Base-by-base conservation (phyloP, 2,113 vertebrate species). In the Mustela nigripes region DNA sequence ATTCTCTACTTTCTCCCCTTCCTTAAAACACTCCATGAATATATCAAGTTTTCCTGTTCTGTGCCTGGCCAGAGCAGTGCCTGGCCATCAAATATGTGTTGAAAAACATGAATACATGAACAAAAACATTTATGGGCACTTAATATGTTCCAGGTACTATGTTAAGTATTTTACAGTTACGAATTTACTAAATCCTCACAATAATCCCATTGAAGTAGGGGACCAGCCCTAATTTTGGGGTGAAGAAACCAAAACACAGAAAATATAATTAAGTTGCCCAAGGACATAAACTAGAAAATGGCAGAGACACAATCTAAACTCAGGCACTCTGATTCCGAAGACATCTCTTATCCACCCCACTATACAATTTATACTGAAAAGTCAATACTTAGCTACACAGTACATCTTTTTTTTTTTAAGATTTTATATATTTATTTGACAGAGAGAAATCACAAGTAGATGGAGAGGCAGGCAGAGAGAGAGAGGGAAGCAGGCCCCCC, bases 41-140 rank as follows among this genome's bases (percentile, higher is more conserved):
- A n/a, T 39, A 65, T 33, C 31, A 31, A 69, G 58, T 84, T 96
- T 62, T 97, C 48, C 58, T 87, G 9, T 28, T 95, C 58, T 88
- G 4, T 28, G 39, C 39, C 39, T 42, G 39, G 39, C 39, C 42
- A 86, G 16, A 89, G 81, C 58, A 81, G 65, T 88, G 24, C 31
- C 42, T 92, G 28, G 42, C 39, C 84, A 79, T 60, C 33, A 89
- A 91, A 62, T 62, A 89, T 60, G 62, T 89, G 5, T 81, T 95
- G 53, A 96, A 96, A 94, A 88, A 88, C 33, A 79, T 62, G 26
- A 97, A 33, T 80, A 85, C 42, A 91, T 26, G 31, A 79, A 85
- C 31, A 84, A 95, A 88, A 92, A 94, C 26, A 62, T 60, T 31
- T 80, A 65, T 31, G n/a, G 48, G 31, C 58, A 3, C 31, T 88